Conservation (phyloP, 2,113 vertebrate species). For the Oophaga pumilio region DNA sequence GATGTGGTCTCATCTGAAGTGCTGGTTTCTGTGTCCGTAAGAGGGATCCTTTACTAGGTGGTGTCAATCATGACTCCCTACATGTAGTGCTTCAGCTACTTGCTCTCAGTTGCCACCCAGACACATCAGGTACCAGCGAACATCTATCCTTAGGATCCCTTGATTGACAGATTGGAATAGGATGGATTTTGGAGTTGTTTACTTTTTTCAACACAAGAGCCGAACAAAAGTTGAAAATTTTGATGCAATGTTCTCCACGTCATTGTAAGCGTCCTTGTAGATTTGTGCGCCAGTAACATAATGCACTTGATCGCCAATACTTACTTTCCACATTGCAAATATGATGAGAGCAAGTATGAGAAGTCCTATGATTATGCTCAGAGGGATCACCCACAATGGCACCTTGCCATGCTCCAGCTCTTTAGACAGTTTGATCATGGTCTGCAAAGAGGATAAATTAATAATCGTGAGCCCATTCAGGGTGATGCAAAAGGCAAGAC, state of each 20-base stretch:
- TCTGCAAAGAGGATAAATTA: conserved; percentile 70
- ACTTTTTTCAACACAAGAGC: no score
- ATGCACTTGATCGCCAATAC: background rate
- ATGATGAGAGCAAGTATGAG: conserved; percentile 90
- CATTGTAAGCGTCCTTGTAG: background rate
- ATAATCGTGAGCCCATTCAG: conserved; percentile 5
- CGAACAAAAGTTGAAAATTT: background rate
- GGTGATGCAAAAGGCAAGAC: background rate
- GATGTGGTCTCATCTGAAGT: no score
- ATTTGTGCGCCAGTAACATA: background rate
- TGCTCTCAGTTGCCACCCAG: no score
- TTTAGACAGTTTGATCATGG: conserved; percentile 87
- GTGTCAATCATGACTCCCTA: no score
- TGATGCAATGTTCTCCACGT: background rate
- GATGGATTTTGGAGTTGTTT: no score
- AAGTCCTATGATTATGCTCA: conserved; percentile 89
- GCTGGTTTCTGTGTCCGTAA: no score
- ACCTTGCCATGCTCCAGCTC: conserved; percentile 79
- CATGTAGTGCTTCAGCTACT: no score
- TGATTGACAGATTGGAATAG: no score
- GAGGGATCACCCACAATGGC: conserved; percentile 90
- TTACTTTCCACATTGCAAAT: conserved; percentile 94
- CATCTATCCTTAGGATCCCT: no score
- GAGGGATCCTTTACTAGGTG: no score
- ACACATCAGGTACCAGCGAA: no score